Conservation (phyloP, 2,888 invertebrate species). For the Monochamus alternatus region DNA sequence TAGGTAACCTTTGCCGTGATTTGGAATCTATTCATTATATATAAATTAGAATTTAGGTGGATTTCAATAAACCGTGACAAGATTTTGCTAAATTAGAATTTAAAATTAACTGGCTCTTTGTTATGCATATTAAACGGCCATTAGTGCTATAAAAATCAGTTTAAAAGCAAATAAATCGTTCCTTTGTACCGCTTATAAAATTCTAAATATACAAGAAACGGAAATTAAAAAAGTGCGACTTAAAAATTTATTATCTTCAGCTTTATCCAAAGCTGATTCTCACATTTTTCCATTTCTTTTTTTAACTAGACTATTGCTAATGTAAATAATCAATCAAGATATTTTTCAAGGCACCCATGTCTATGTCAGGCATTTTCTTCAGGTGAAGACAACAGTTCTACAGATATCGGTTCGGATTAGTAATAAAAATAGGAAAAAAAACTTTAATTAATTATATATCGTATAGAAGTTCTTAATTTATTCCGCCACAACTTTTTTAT, state of each 20-base stretch:
- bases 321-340: background rate
- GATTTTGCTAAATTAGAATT: constrained; percentile 5
- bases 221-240: background rate
- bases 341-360: background rate
- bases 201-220: background rate
- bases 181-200: background rate
- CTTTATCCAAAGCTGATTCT: too few species aligned
- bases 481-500: background rate
- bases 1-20: too few species aligned
- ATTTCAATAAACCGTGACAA: constrained; percentile 3
- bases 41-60: background rate
- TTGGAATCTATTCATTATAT: too few species aligned
- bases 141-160: constrained; percentile 3
- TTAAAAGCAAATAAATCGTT: constrained; percentile 1
- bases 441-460: background rate
- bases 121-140: background rate
- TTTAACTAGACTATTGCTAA: too few species aligned
- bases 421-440: constrained; percentile 2
- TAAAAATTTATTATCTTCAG: too few species aligned
- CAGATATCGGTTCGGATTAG: background rate
- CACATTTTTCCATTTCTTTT: too few species aligned
- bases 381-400: background rate
- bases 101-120: constrained; percentile 2
- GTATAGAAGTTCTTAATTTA: background rate
- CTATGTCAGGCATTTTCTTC: background rate